Conservation (phyloP, 2,797 vertebrate genomes). For the Rhadinocentrus ornatus region DNA sequence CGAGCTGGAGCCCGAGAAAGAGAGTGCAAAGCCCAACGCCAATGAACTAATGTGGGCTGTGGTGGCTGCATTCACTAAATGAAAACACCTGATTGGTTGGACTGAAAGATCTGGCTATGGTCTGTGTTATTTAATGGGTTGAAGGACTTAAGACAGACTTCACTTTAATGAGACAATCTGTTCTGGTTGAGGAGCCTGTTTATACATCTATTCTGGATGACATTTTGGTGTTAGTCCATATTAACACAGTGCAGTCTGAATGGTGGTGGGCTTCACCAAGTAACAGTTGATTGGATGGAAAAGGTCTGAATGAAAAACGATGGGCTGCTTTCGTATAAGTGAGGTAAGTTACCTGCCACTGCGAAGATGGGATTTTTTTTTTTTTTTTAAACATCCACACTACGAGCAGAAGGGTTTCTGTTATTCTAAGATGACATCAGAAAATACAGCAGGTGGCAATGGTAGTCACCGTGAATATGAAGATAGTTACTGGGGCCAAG, state of each 20-base stretch:
- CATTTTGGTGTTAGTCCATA: conserved; percentile 65
- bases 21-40: conserved; percentile 90
- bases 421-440: conserved; percentile 38
- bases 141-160: conserved; percentile 77
- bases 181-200: conserved; percentile 74
- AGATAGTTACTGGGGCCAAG: conserved; percentile 63
- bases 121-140: conserved; percentile 75
- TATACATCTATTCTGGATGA: conserved; percentile 70
- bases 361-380: conserved; percentile 19
- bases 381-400: conserved; percentile 38
- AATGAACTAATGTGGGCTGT: conserved; percentile 98
- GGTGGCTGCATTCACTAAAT: conserved; percentile 96
- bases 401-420: conserved; percentile 40
- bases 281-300: conserved; percentile 53
- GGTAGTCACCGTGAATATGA: conserved; percentile 63
- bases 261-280: conserved; percentile 76
- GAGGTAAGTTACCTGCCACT: conserved; percentile 50
- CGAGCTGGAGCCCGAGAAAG: conserved; percentile 94
- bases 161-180: conserved; percentile 77
- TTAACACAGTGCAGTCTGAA: conserved; percentile 73
- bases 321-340: conserved; percentile 51
- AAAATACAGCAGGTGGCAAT: conserved; percentile 43
- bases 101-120: conserved; percentile 73
- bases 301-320: conserved; percentile 50
- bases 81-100: conserved; percentile 67